Evolutionary conservation across 2,888 invertebrate species (phyloP), one percentile per base, ranked within the genome.

Genomic region (Adelphocoris suturalis): DNA sequence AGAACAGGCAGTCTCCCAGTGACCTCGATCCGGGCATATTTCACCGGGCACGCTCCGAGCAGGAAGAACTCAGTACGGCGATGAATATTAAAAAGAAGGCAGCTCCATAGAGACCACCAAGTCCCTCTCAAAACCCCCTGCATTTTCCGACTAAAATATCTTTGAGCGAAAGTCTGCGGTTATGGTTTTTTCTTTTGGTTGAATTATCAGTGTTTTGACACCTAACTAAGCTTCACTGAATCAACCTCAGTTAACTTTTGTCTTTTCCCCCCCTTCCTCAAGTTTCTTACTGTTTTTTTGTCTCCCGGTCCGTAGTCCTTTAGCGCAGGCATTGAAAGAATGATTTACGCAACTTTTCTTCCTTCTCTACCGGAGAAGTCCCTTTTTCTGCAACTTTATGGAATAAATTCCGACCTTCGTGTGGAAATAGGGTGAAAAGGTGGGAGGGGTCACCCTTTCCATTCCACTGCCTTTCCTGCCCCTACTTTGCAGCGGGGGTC

Each of bases 201-300:
- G 78, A 80, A 80, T 80, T 46, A 80, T 80, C 78, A 80, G 78
- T 80, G 78, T 80, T 80, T 80, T 80, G 78, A 80, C 78, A 80
- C 78, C 78, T 47, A 80, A 80, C 78, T 80, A 47, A 80, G 78
- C 46, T 80, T 80, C 52, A 85, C 61, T 85, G 85, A 85, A 85
- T 85, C 85, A 85, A 85, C 57, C 61, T 61, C 37, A 61, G 85
- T 85, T 85, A 85, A 85, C 85, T 85, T 85, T 85, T 19, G 85
- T 85, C 16, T 23, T 82, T 82, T 52, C 37, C 28, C 37, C 78
- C 78, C 78, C 46, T 37, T n/a, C 61, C n/a, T 16, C 11, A 23
- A 82, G 9, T 80, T 80, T 80, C 47, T 80, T 47, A 46, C 78
- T 80, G 37, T 46, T 46, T n/a, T 78, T 16, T 61, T 61, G 28